Evolutionary conservation across 2,888 invertebrate genomes (phyloP), one percentile per base, ranked within the genome.

Genomic region (Epirrhoe tristata): DNA sequence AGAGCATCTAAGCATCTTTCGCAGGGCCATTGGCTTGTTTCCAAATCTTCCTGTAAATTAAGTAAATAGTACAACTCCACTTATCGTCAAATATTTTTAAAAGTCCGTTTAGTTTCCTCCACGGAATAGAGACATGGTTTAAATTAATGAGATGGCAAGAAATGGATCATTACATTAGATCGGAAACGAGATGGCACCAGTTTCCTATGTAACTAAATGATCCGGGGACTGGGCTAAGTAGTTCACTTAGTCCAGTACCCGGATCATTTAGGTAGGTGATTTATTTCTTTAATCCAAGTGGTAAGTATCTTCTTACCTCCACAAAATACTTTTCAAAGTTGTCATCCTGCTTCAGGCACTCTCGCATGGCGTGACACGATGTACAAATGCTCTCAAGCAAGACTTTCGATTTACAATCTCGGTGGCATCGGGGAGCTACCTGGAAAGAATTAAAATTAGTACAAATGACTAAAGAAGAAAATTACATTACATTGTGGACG

Each of bases 21-120:
- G 70, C 91, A 93, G 0, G 93, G 93, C 93, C 93, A 93, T 70
- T 89, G 82, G 48, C 85, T 84, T 1, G 93, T 90, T 81, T 92
- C 89, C 53, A 91, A 80, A 62, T 93, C 91, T 75, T 93, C 92
- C 50, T 52, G 51, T 34, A 51, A 58, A 0, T 51, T n/a, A n/a
- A n/a, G 8, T 17, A 48, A 5, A 14, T 10, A 2, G 3, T 24
- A 24, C 24, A 24, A 24, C 24, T n/a, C n/a, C n/a, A n/a, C n/a
- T 24, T 24, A 24, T 24, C 3, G 24, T 2, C 1, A 24, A 24
- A 24, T 24, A 24, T 24, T 24, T 24, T 24, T 1, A 24, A 24
- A 24, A 24, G 24, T 3, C 3, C 3, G 24, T 2, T 24, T 24
- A 24, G 1, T 3, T 24, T 2, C 24, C 24, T 24, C 24, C 3